phyloP scores from a whole-genome alignment of 2,797 vertebrate genomes.

The Sorex maritimensis region DNA sequence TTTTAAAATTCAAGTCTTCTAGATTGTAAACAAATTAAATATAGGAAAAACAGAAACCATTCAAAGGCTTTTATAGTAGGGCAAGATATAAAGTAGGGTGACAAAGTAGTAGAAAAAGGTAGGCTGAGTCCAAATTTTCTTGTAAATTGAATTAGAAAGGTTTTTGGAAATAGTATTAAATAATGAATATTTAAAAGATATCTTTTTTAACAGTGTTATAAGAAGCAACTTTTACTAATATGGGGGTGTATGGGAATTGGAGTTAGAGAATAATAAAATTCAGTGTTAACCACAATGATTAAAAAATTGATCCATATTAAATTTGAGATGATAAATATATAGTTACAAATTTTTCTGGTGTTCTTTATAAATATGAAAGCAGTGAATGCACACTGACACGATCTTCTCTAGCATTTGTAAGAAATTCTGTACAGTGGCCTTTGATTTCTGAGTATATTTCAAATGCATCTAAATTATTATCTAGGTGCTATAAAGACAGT shows the following conservation, averaged over 20 bases:
- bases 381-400: neutral
- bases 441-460: slow-evolving; percentile 20
- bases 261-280: neutral
- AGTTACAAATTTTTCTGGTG: neutral
- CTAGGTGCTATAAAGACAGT: too few relatives aligned
- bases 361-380: neutral
- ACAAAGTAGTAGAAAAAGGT: neutral
- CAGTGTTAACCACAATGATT: neutral
- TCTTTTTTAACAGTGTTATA: neutral
- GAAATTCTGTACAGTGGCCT: neutral
- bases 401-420: neutral
- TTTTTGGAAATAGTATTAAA: neutral
- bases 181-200: neutral
- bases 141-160: neutral
- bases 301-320: neutral
- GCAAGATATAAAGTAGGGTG: neutral
- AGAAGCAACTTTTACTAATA: neutral
- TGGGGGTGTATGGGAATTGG: neutral
- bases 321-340: neutral
- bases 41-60: neutral
- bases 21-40: neutral
- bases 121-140: neutral
- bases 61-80: neutral
- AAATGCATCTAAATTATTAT: neutral
- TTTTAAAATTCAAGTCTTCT: neutral